Conservation (phyloP, 2,888 invertebrate species). For the Orchestes rusci region DNA sequence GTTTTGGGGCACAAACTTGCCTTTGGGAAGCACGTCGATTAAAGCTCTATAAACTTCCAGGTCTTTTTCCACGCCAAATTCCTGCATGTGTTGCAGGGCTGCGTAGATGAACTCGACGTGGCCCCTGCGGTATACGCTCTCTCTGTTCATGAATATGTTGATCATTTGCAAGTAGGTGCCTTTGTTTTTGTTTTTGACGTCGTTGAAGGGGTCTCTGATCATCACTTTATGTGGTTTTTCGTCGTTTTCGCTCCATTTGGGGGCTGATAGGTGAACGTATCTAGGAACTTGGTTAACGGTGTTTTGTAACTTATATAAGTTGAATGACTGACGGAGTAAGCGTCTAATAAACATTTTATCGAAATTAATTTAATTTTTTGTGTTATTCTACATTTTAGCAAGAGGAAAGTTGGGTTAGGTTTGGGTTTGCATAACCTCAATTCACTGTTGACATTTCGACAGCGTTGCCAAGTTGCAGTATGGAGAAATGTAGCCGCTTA, state of each 20-base stretch:
- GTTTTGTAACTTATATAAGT: background rate
- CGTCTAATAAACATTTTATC: background rate
- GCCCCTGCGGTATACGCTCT: conserved; percentile 61
- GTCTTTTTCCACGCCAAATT: conserved; percentile 83
- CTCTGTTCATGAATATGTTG: conserved; percentile 63
- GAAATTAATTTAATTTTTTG: no score
- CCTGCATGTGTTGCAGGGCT: conserved; percentile 80
- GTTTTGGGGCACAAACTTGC: conserved; percentile 76
- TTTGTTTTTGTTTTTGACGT: conserved; percentile 53
- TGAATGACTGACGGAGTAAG: background rate
- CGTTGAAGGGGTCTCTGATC: conserved; percentile 47
- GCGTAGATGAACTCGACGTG: conserved; percentile 93
- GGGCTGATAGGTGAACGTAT: conserved; percentile 11
- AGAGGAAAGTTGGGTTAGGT: no score
- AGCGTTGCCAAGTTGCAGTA: no score
- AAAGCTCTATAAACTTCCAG: conserved; percentile 79
- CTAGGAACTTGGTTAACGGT: background rate
- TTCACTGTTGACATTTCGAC: no score
- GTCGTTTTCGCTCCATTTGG: conserved; percentile 6
- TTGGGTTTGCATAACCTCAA: no score
- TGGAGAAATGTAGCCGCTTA: no score
- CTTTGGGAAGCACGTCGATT: conserved; percentile 81
- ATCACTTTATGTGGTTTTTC: conserved; percentile 43
- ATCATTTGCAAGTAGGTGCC: conserved; percentile 65
- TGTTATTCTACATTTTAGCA: no score